Base-by-base conservation (phyloP, 1,140 invertebrate species). In the Trialeurodes vaporariorum region DNA sequence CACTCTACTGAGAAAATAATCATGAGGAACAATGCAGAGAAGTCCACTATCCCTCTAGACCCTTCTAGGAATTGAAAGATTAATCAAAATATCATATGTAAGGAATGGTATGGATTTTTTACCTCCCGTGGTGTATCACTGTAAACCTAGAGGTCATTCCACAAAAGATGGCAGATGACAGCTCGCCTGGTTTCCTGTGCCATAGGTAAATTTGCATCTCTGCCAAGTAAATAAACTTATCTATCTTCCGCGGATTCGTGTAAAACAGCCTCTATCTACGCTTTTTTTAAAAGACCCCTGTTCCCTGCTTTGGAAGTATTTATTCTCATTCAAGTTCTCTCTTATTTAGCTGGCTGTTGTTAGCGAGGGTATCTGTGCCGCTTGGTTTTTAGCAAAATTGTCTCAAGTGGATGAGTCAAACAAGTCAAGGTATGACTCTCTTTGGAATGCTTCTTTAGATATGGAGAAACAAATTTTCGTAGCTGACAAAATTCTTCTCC, bases 381-480 rank as follows among this genome's bases (percentile, higher is more conserved):
- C 87, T 65, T 85, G 86, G 75, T 78, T 93, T 21, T 76, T 96
- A 59, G 77, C 92, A 17, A 86, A 86, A 75, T 73, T 92, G 21
- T 77, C 83, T 70, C 79, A 34, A 77, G 85, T 71, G 70, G 77
- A 67, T 73, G 80, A 85, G 77, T 25, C 65, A 40, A 63, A 59
- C 21, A 66, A 85, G 76, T 77, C 82, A 69, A 81, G 81, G 71
- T 75, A 83, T 25, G 79, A 72, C 60, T 73, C 80, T 21, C 79
- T 92, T 67, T 93, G 90, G 89, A 83, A 80, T 63, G 79, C 86
- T 17, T 78, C 92, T 12, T 73, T 85, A 25, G 87, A 90, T 76
- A 78, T 86, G 70, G 86, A 91, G 24, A 93, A 92, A 73, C 87
- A 90, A 71, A 79, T 88, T 62, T 91, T 93, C 75, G 84, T 92